A percentile compares a stretch with the other conserved stretches of the same genome.
These are phyloP conservation scores for Griposia aprilina DNA, from an alignment of 2,888 invertebrate species.

Conservation along the genomic window DNA sequence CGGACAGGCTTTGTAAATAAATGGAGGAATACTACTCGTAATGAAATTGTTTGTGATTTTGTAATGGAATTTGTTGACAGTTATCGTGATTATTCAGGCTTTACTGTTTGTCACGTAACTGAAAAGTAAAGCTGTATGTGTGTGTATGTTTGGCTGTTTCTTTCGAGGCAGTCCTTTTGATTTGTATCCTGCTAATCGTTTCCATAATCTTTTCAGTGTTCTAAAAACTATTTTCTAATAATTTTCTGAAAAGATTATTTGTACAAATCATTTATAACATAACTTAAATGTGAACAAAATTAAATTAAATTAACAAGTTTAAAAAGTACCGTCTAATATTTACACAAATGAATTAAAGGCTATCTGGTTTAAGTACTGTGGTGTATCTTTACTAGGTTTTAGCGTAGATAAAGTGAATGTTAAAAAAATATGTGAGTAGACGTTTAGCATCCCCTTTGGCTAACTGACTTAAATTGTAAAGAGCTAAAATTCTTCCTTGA, in stretches of 20 bases:
- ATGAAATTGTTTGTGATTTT: not conserved
- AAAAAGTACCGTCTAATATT: not conserved
- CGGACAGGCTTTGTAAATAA: not conserved
- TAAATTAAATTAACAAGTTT: not conserved
- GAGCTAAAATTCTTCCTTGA: not conserved
- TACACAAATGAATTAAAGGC: not conserved
- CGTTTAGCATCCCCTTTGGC: not conserved
- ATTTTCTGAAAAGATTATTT: no score
- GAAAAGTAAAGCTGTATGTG: no score
- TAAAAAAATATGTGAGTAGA: slow-evolving; percentile 23
- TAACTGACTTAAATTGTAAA: slow-evolving; percentile 17
- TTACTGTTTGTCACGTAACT: not conserved
- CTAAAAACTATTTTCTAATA: no score
- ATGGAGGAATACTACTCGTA: not conserved
- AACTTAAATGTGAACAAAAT: not conserved
- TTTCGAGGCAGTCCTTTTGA: not conserved
- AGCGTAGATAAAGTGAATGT: slow-evolving; percentile 1
- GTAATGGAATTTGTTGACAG: not conserved
- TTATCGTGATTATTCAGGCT: not conserved
- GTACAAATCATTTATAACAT: no score
- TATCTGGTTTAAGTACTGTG: not conserved
- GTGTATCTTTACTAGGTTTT: not conserved
- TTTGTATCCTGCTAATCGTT: no score
- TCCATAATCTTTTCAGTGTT: not conserved
- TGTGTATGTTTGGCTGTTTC: no score